Base-by-base conservation (phyloP, 1,140 invertebrate species). In the Cydia pomonella region DNA sequence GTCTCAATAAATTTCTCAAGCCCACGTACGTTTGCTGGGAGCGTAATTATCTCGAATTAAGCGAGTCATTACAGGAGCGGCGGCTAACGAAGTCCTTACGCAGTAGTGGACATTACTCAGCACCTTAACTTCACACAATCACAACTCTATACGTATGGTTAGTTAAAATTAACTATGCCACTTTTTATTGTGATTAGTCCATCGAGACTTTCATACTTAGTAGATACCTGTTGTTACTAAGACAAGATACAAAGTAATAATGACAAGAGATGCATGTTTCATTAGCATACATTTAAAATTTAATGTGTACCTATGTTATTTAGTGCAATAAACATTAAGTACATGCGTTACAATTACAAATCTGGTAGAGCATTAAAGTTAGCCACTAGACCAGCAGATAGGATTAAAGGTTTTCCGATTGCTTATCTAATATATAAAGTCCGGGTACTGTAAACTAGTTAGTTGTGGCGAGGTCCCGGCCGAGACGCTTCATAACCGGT, bases 71-170 rank as follows among this genome's bases (percentile, higher is more conserved):
- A 90, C 82, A 82, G 84, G 72, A 82, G 76, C 77, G 75, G 59
- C 77, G 79, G 81, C 81, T 90, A 90, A 86, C 86, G 84, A 87
- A 89, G 87, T 83, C 81, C 79, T 76, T 81, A 59, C 53, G n/a
- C 53, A 59, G 53, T 59, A 38, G 6, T 21, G 69, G 29, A 18
- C 64, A 29, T 29, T 12, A 66, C 9, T 38, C 64, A 69, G 25
- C 23, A 38, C 64, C 16, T n/a, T 69, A 69, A 38, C 64, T 69
- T 29, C 23, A 27, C 0, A 38, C 27, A 9, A 3, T 7, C 25
- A 0, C 12, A 18, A 50, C 47, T 10, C 23, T 5, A 13, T n/a
- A n/a, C n/a, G 9, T 16, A 59, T 9, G 6, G n/a, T 9, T n/a
- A 50, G 13, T n/a, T 50, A n/a, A 50, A n/a, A 12, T 41, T 5